phyloP scores from a whole-genome alignment of 1,140 invertebrate species.

The Drosophila obscura region DNA sequence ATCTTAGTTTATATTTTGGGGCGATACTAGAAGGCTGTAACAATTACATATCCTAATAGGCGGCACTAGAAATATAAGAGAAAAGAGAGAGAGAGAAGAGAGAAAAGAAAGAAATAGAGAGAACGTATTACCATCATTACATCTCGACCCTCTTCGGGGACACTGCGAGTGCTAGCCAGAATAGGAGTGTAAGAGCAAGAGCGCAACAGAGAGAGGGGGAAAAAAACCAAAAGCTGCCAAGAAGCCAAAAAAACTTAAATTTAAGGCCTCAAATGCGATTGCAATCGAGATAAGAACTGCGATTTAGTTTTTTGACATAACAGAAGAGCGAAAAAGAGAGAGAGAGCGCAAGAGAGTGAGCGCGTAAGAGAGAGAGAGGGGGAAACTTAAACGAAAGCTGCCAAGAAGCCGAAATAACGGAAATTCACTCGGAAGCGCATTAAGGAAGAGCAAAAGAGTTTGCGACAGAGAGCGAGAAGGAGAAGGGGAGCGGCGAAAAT shows the following conservation, averaged over 20 bases:
- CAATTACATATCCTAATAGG: slow-evolving; percentile 84
- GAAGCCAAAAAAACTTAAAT: too few relatives aligned
- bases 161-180: neutral
- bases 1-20: slow-evolving; percentile 54
- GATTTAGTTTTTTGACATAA: too few relatives aligned
- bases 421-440: too few relatives aligned
- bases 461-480: neutral
- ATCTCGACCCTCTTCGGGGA: slow-evolving; percentile 1
- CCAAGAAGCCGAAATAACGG: neutral
- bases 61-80: slow-evolving; percentile 84
- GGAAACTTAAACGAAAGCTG: too few relatives aligned
- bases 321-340: neutral
- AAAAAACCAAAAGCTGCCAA: too few relatives aligned
- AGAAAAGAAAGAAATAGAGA: slow-evolving; percentile 69
- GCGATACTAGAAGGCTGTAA: slow-evolving; percentile 79
- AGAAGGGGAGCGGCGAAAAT: slow-evolving; percentile 15
- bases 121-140: slow-evolving; percentile 66
- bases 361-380: neutral
- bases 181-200: neutral
- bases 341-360: neutral
- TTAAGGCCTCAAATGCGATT: too few relatives aligned
- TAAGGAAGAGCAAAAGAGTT: too few relatives aligned
- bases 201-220: neutral
- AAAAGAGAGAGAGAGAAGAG: slow-evolving; percentile 54
- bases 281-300: too few relatives aligned